phyloP scores from a whole-genome alignment of 2,797 vertebrate genomes.

The Cichlasoma orientale region DNA sequence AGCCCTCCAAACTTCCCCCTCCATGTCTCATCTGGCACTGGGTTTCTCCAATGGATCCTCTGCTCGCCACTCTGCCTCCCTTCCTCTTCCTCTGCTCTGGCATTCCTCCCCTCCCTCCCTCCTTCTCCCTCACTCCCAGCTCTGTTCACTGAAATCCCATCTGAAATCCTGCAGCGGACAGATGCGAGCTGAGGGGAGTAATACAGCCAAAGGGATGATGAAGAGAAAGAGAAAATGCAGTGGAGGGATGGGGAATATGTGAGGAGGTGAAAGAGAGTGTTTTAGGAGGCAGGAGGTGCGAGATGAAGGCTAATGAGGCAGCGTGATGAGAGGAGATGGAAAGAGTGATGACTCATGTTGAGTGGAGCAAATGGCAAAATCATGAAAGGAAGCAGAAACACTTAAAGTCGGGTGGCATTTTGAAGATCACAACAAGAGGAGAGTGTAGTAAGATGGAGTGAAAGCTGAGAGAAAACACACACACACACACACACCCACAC shows the following conservation, averaged over 20 bases:
- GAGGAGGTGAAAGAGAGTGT: neutral
- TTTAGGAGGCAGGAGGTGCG: neutral
- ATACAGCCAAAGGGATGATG: neutral
- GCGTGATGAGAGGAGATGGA: conserved; percentile 33
- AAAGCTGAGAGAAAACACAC: neutral
- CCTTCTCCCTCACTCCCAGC: neutral
- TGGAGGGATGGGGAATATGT: neutral
- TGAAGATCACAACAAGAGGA: conserved; percentile 5
- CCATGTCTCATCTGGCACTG: conserved; percentile 27
- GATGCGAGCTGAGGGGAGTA: conserved; percentile 1
- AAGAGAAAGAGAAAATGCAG: neutral
- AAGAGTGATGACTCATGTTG: neutral
- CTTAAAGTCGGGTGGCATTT: neutral
- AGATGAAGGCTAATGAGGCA: conserved; percentile 43
- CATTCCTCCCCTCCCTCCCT: neutral
- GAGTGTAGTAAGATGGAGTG: neutral
- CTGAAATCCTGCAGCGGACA: conserved; percentile 15
- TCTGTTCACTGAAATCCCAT: conserved; percentile 7
- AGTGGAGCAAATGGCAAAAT: conserved; percentile 22
- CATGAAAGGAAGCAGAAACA: neutral
- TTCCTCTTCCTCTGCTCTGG: neutral
- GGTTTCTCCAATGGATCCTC: conserved; percentile 18
- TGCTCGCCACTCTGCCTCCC: conserved; percentile 4
- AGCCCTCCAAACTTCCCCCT: conserved; percentile 12
- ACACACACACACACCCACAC: neutral